Conservation (phyloP, 2,113 vertebrate species). For the Hemicordylus capensis region DNA sequence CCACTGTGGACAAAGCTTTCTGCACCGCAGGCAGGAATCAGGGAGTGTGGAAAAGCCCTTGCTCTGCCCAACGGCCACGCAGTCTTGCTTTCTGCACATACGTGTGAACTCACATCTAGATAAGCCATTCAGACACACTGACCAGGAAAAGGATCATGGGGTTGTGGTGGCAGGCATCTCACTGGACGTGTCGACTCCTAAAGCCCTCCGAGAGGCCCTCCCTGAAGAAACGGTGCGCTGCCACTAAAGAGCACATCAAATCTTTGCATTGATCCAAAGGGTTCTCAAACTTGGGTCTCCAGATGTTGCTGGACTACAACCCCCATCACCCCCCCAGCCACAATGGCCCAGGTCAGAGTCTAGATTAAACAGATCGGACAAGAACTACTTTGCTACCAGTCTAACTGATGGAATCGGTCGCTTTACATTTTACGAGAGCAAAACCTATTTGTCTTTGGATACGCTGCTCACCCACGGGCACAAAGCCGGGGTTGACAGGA, state of each 20-base stretch:
- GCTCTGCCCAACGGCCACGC: neutral
- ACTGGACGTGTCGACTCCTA: too few species aligned
- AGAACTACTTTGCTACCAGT: neutral
- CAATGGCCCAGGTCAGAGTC: too few species aligned
- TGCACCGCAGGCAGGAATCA: too few species aligned
- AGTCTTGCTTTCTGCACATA: neutral
- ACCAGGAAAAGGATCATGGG: too few species aligned
- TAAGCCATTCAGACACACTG: neutral
- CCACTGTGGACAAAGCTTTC: neutral
- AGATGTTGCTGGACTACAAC: too few species aligned
- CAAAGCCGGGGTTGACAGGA: conserved; percentile 45
- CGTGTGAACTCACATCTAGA: neutral
- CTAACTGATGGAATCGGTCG: conserved; percentile 7
- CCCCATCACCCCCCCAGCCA: too few species aligned
- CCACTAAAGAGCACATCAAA: neutral
- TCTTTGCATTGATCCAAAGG: too few species aligned
- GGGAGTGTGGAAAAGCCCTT: neutral
- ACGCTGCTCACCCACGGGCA: conserved; percentile 33
- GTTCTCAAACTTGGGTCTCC: too few species aligned
- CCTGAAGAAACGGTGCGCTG: neutral
- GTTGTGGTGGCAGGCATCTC: too few species aligned
- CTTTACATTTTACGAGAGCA: conserved; percentile 42
- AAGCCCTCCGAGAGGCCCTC: too few species aligned
- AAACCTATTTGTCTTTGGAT: conserved; percentile 44
- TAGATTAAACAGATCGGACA: conserved; percentile 36